phyloP scores from a whole-genome alignment of 2,113 vertebrate genomes.

The Catharus bicknelli region DNA sequence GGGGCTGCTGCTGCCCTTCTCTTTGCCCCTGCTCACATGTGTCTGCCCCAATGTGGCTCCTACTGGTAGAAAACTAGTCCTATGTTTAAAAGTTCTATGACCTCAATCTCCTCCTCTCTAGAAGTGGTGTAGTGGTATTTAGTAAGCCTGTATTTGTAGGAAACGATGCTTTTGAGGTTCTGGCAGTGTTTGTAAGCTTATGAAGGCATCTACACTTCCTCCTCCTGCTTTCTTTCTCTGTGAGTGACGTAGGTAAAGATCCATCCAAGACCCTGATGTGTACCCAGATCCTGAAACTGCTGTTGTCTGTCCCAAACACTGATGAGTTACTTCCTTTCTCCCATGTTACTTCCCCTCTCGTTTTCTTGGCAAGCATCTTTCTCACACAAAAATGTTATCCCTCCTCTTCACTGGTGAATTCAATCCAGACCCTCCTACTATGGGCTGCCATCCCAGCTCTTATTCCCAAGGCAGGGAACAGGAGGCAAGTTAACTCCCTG shows the following conservation, averaged over 20 bases:
- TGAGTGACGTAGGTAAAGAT: not conserved
- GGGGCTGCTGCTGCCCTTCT: not conserved
- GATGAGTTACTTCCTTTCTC: constrained; percentile 48
- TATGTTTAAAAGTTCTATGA: not conserved
- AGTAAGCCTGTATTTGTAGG: not conserved
- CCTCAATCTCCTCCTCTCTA: not conserved
- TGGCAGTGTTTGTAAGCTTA: not conserved
- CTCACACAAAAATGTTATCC: constrained; percentile 31
- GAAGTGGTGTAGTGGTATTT: not conserved
- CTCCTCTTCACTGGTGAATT: not conserved
- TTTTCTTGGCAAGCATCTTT: constrained; percentile 27
- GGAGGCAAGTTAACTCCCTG: constrained; percentile 24
- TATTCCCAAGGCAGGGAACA: constrained; percentile 4
- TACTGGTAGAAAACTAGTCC: not conserved
- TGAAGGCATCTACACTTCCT: not conserved
- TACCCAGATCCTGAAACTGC: not conserved
- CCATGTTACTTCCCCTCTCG: not conserved
- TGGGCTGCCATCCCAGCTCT: constrained; percentile 40
- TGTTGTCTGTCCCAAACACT: not conserved
- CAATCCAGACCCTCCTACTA: not conserved
- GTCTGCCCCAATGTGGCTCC: not conserved
- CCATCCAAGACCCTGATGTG: not conserved
- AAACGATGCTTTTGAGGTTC: not conserved
- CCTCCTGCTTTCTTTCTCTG: not conserved
- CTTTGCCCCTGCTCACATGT: not conserved